A percentile compares a stretch with the other conserved stretches of the same genome.
phyloP scores from a whole-genome alignment of 2,888 invertebrate species.

The Lasiommata megera region DNA sequence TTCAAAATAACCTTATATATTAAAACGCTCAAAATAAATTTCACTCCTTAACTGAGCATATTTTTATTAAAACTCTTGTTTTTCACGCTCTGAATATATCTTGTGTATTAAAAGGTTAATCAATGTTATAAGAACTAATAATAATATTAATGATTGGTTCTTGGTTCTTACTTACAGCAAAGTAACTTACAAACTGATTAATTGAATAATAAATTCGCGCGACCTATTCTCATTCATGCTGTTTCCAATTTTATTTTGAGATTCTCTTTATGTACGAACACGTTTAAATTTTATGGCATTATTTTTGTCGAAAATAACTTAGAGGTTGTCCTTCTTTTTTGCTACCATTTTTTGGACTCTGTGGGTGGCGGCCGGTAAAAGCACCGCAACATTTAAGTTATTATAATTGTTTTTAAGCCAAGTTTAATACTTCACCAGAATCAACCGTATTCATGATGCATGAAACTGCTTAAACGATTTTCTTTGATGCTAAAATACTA shows the following conservation, averaged over 20 bases:
- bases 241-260: background rate
- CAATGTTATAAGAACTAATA: no score
- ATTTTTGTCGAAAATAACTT: background rate
- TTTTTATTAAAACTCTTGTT: constrained; percentile 1
- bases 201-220: no score
- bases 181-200: no score
- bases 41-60: background rate
- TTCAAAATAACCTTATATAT: constrained; percentile 33
- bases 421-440: background rate
- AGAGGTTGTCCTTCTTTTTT: constrained; percentile 6
- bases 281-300: background rate
- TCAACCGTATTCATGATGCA: background rate
- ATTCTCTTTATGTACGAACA: background rate
- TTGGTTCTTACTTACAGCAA: no score
- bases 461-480: background rate
- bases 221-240: background rate
- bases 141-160: no score
- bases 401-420: background rate
- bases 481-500: background rate
- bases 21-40: constrained; percentile 32
- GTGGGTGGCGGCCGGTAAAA: constrained; percentile 13
- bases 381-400: background rate
- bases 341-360: background rate
- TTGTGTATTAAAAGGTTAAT: no score
- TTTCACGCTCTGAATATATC: no score